Evolutionary conservation across 2,888 invertebrate species (phyloP).

Genomic region (Eupithecia centaureata): DNA sequence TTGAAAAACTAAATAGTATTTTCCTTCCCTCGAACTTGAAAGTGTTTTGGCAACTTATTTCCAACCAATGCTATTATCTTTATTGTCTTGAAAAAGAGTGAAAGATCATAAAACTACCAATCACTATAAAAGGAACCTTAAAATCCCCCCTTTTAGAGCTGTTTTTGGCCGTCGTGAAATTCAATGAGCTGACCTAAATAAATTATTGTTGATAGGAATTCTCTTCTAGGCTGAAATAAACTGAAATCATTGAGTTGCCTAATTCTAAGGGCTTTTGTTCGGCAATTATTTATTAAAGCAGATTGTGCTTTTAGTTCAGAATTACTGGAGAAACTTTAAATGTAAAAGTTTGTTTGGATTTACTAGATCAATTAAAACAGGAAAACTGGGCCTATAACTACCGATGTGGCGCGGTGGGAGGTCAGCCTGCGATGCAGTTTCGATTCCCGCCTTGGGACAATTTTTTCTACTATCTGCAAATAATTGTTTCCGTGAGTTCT

Average conservation of each 20-base stretch:
- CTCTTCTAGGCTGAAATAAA: conserved; percentile 23
- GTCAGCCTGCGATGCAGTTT: no score
- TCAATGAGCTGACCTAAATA: conserved; percentile 40
- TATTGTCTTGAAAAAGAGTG: conserved; percentile 37
- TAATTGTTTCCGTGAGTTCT: no score
- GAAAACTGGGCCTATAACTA: not conserved
- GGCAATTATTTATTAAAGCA: conserved; percentile 18
- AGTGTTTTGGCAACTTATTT: conserved; percentile 24
- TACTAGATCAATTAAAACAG: not conserved
- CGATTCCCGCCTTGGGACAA: no score
- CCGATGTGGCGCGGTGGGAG: no score
- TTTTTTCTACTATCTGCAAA: no score
- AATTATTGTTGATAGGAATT: conserved; percentile 30
- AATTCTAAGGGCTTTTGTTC: conserved; percentile 17
- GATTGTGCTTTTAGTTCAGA: conserved; percentile 10
- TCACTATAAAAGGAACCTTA: conserved; percentile 41
- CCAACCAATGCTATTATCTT: conserved; percentile 33
- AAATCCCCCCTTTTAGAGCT: conserved; percentile 33
- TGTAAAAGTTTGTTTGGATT: conserved; percentile 12
- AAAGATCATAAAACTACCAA: conserved; percentile 39
- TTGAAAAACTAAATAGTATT: not conserved
- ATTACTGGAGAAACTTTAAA: conserved; percentile 5
- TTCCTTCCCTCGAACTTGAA: conserved; percentile 6
- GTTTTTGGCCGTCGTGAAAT: conserved; percentile 39
- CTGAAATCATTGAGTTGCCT: conserved; percentile 17